Evolutionary conservation across 2,113 vertebrate genomes (phyloP), one percentile per base, ranked within the genome.

Genomic region (Hippoglossus stenolepis): DNA sequence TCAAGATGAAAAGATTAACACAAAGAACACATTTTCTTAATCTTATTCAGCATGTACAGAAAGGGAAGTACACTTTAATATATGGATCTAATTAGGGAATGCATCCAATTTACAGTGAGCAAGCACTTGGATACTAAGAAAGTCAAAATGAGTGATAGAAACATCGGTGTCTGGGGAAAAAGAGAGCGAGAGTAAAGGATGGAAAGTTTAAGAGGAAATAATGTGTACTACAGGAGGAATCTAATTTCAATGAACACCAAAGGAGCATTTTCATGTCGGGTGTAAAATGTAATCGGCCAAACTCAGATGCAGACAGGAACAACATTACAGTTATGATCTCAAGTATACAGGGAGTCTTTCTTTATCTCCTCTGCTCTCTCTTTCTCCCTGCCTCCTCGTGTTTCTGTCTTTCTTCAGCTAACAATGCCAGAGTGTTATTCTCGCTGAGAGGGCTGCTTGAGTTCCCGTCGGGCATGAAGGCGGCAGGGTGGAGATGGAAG

Each of bases 401-500:
- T 75, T 63, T 54, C 53, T 56, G 21, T 70, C 60, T 79, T 58
- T 70, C 65, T 67, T 56, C 71, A 43, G n/a, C 69, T 75, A 85
- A 84, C 76, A 79, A 70, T 86, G 79, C 70, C 75, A 0, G 17
- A 73, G 76, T 85, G 69, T 79, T 84, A 67, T 85, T 86, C 69
- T 83, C 57, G 67, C 76, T 70, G 60, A 88, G 84, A 31, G 61
- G 74, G 68, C 62, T 75, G 72, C 84, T 74, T 20, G 70, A 85
- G 83, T 43, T 82, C 77, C 82, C 73, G 76, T 85, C 72, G 17
- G 79, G 70, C 74, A 75, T 13, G 77, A 83, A 77, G 82, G 79
- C 47, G 13, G 80, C 47, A 47, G 67, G 64, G 69, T 72, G 72
- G 77, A 83, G 79, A 86, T 85, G 89, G 89, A 90, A 80, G 74